Evolutionary conservation across 2,797 vertebrate genomes (phyloP).

Genomic region (Siniperca obscura): DNA sequence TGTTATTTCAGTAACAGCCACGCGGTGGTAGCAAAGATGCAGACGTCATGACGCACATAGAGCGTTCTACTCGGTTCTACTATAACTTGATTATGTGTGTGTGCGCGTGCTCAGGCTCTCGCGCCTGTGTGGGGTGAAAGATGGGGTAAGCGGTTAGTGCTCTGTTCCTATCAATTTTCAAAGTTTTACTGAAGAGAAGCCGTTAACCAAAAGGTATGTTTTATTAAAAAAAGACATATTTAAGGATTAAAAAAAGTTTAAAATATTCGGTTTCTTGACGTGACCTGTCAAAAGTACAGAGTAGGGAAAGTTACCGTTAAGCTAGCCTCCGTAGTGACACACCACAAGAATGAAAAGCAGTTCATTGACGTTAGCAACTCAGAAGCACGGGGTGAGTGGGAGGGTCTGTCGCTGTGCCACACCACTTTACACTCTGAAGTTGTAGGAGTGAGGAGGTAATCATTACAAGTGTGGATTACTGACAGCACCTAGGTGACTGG

Average conservation of each 20-base stretch:
- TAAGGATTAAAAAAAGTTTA: neutral
- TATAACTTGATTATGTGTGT: neutral
- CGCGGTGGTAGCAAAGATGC: constrained; percentile 71
- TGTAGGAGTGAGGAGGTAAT: constrained; percentile 39
- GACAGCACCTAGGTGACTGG: constrained; percentile 54
- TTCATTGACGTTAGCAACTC: constrained; percentile 6
- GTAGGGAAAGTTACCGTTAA: constrained; percentile 1
- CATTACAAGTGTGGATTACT: constrained; percentile 46
- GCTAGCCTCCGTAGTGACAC: neutral
- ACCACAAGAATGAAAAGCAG: neutral
- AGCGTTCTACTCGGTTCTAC: neutral
- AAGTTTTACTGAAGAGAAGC: neutral
- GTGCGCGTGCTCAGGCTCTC: neutral
- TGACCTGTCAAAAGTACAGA: neutral
- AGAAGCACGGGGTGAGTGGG: constrained; percentile 51
- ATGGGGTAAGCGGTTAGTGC: neutral
- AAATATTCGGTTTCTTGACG: neutral
- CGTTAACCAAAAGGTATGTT: neutral
- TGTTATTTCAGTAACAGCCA: constrained; percentile 44
- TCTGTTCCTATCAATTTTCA: neutral
- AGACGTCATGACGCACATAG: constrained; percentile 33
- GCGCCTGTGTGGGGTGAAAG: neutral
- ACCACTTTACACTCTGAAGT: constrained; percentile 19
- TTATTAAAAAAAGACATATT: too few species aligned
- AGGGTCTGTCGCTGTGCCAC: constrained; percentile 50